These are phyloP conservation scores for Atethmia centrago DNA, from an alignment of 2,888 invertebrate species.

Conservation along the genomic window DNA sequence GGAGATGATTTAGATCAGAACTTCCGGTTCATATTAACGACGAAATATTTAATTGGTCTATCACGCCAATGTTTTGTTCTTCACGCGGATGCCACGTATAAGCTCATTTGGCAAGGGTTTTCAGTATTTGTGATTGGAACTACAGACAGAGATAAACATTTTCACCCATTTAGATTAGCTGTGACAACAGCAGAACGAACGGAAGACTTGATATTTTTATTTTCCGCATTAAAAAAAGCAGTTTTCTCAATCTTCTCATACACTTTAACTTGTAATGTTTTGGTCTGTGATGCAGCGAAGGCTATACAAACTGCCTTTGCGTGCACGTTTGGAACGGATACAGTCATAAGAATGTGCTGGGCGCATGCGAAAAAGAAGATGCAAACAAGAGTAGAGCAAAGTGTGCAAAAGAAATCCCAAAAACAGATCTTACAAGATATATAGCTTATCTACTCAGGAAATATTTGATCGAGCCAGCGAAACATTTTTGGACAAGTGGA, in stretches of 20 bases:
- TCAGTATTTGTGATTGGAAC: background rate
- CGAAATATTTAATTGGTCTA: conserved; percentile 7
- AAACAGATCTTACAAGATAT: background rate
- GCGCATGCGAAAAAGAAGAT: conserved; percentile 4
- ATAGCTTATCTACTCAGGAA: too few relatives aligned
- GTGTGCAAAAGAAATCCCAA: conserved; percentile 2
- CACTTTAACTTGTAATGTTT: conserved; percentile 1
- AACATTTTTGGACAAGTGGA: too few relatives aligned
- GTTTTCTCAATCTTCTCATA: conserved; percentile 2
- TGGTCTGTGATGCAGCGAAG: background rate
- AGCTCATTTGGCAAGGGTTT: conserved; percentile 1
- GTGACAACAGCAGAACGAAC: conserved; percentile 1
- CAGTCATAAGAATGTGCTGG: background rate
- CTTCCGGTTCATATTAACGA: conserved; percentile 1
- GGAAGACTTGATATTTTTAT: conserved; percentile 1
- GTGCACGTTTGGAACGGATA: background rate
- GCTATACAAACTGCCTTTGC: conserved; percentile 4
- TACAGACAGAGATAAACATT: conserved; percentile 3
- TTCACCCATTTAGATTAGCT: background rate
- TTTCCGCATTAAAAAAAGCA: background rate
- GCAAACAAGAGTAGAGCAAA: background rate
- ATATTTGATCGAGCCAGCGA: too few relatives aligned
- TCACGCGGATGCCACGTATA: background rate
- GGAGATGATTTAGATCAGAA: conserved; percentile 7
- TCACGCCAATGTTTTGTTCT: background rate